phyloP scores from a whole-genome alignment of 2,888 invertebrate genomes.

The Leptopilina myrica region DNA sequence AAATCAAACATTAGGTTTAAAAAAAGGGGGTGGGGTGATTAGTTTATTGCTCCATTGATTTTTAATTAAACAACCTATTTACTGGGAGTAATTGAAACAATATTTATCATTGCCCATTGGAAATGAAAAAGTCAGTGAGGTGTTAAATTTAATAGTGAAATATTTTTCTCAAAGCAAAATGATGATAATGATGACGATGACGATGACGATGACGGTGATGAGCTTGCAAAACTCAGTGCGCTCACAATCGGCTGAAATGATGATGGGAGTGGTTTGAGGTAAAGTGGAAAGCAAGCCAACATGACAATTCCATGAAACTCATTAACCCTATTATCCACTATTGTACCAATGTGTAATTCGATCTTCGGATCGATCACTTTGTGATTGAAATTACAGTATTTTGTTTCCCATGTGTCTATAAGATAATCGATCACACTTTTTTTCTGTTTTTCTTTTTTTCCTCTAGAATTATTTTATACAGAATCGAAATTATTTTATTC shows the following conservation, averaged over 20 bases:
- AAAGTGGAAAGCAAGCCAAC: slow-evolving; percentile 19
- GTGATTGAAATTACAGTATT: neutral
- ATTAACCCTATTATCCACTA: slow-evolving; percentile 20
- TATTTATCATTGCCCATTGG: too few species aligned
- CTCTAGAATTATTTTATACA: neutral
- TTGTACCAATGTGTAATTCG: slow-evolving; percentile 18
- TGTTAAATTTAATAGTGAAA: slow-evolving; percentile 7
- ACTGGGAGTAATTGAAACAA: too few species aligned
- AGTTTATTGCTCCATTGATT: too few species aligned
- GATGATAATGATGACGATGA: neutral
- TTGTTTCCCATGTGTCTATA: neutral
- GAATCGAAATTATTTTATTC: neutral
- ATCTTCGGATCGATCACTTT: slow-evolving; percentile 8
- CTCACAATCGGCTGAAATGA: slow-evolving; percentile 25
- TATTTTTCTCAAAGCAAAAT: neutral
- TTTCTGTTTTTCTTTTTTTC: neutral
- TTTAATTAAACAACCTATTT: too few species aligned
- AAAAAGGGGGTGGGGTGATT: too few species aligned
- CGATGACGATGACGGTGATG: neutral
- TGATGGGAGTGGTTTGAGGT: slow-evolving; percentile 22
- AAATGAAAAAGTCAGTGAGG: neutral
- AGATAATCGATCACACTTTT: neutral
- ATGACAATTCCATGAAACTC: slow-evolving; percentile 26
- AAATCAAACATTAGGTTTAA: too few species aligned
- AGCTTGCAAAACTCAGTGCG: slow-evolving; percentile 19